Base-by-base conservation (phyloP, 2,888 invertebrate species). In the Sarcophaga caerulescens region DNA sequence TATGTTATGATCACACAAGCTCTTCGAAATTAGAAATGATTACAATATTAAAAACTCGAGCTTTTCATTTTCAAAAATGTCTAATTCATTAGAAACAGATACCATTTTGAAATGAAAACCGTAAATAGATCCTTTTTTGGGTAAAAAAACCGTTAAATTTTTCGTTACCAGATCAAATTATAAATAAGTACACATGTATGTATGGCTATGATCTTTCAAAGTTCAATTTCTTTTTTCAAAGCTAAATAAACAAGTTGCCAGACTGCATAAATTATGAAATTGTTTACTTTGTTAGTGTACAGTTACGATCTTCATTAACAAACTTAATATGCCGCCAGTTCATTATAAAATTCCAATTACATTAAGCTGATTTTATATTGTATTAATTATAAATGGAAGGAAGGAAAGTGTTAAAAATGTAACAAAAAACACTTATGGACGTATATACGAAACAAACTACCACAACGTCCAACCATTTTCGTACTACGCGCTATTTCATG, bases 391-490 rank as follows among this genome's bases (percentile, higher is more conserved):
- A 14, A 4, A 17, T 60, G 21, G 10, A n/a, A 14, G 57, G 65
- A n/a, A n/a, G 35, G 45, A 45, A 60, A 73, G 62, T 73, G 62
- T 73, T 62, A 62, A 60, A 73, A 73, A 17, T 62, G 35, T 3
- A 73, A 73, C 45, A 62, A 73, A 73, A 45, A 44, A 19, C 45
- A 62, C 59, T 73, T 73, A 73, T 21, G 45, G 45, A 73, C 60
- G 52, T 14, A 47, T 52, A 52, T 52, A 17, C 17, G 17, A 52
- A 12, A 14, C 52, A 52, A 12, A 12, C 52, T 17, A 52, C 35
- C 52, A 52, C 52, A 12, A 17, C 17, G 52, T 52, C 52, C 52
- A 52, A 52, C 52, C 52, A 17, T 52, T 52, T 52, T 52, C 35
- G 35, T 35, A 35, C 35, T 35, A 35, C 10, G 35, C 35, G 35